Conservation (phyloP, 2,113 vertebrate genomes). For the Bujurquina vittata region DNA sequence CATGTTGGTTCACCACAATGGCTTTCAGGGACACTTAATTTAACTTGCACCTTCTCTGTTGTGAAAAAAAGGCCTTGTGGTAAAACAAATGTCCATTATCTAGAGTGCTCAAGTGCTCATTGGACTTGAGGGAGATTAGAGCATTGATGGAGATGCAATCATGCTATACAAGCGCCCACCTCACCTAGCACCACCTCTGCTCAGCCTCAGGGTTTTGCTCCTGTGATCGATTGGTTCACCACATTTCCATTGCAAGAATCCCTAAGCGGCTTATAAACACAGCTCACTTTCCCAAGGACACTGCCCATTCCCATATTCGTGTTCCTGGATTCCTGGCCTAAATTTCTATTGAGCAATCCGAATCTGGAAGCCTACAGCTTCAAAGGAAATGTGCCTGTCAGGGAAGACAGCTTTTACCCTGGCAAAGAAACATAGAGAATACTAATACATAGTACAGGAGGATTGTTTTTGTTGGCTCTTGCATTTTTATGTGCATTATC, state of each 20-base stretch:
- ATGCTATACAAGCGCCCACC: conserved; percentile 28
- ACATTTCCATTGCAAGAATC: conserved; percentile 68
- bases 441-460: conserved; percentile 28
- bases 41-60: neutral
- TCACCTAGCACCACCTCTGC: conserved; percentile 27
- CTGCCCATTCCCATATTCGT: conserved; percentile 43
- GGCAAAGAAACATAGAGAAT: conserved; percentile 42
- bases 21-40: neutral
- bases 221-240: conserved; percentile 58
- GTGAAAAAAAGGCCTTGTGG: neutral
- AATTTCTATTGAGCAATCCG: conserved; percentile 31
- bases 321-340: conserved; percentile 34
- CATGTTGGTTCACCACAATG: neutral
- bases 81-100: neutral
- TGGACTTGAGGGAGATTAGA: conserved; percentile 41
- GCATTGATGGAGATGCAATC: conserved; percentile 57
- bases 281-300: conserved; percentile 63
- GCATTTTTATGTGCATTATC: neutral
- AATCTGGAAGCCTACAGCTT: conserved; percentile 43
- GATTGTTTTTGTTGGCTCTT: conserved; percentile 1
- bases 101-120: conserved; percentile 21
- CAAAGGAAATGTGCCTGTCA: conserved; percentile 53
- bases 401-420: conserved; percentile 13
- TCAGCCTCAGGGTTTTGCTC: conserved; percentile 56
- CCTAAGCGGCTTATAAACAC: conserved; percentile 50